These are phyloP conservation scores for Fringilla coelebs DNA, from an alignment of 2,797 vertebrate genomes.

Conservation along the genomic window DNA sequence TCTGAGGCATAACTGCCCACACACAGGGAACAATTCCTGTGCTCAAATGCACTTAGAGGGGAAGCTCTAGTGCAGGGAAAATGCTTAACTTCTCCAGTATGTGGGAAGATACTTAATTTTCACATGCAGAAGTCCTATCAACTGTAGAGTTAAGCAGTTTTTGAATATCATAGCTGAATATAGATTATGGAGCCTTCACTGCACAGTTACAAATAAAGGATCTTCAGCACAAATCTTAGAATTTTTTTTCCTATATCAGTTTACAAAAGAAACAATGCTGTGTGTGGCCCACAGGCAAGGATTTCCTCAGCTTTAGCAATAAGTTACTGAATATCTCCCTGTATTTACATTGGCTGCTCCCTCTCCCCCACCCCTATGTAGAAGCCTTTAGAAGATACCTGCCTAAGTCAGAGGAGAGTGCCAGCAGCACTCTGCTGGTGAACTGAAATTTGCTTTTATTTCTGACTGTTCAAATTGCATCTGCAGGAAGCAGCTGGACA, in stretches of 20 bases:
- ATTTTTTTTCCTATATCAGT: background rate
- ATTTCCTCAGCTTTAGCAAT: background rate
- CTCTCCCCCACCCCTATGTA: rapidly evolving
- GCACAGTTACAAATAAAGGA: background rate
- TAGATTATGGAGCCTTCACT: background rate
- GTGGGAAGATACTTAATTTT: background rate
- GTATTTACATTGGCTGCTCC: rapidly evolving
- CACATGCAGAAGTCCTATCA: background rate
- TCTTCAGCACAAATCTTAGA: background rate
- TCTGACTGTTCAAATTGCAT: background rate
- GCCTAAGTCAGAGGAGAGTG: background rate
- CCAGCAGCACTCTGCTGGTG: background rate
- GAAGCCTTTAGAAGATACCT: background rate
- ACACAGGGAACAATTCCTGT: background rate
- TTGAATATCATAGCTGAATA: background rate
- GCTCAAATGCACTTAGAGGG: background rate
- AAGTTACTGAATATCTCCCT: background rate
- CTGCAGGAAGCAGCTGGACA: background rate
- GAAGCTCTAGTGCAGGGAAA: background rate
- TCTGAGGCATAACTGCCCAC: background rate
- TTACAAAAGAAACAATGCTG: background rate
- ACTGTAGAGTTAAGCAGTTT: background rate
- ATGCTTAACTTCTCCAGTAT: background rate
- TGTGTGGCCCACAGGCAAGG: background rate
- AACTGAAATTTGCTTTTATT: background rate